phyloP scores from a whole-genome alignment of 2,888 invertebrate genomes.

The Dyspetes luteomarginatus region DNA sequence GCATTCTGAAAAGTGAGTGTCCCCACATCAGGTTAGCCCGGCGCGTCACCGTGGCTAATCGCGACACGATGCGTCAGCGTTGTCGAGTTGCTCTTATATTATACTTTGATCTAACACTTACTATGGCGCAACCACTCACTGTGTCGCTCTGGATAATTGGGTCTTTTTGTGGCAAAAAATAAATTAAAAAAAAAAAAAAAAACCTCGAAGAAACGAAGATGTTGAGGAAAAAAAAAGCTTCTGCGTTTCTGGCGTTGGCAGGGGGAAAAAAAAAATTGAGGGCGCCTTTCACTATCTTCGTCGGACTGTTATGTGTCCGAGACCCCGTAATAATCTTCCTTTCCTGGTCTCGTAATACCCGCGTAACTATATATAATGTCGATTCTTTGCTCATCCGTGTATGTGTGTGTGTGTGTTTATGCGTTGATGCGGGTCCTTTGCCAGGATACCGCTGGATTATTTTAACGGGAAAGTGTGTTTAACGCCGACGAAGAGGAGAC shows the following conservation, averaged over 20 bases:
- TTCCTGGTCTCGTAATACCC: constrained; percentile 42
- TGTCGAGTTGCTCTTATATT: background rate
- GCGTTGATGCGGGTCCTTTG: constrained; percentile 20
- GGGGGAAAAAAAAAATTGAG: constrained; percentile 3
- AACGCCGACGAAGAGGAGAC: constrained; percentile 60
- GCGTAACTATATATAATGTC: constrained; percentile 40
- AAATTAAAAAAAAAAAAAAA: constrained; percentile 26
- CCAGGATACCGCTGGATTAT: constrained; percentile 69
- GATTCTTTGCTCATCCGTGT: too few relatives aligned
- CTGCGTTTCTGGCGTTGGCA: constrained; percentile 37
- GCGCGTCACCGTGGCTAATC: constrained; percentile 60
- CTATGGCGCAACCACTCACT: constrained; percentile 56
- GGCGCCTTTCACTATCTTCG: constrained; percentile 61
- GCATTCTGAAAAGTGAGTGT: constrained; percentile 38
- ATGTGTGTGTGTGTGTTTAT: too few relatives aligned
- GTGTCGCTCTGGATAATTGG: constrained; percentile 55
- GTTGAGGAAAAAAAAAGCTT: constrained; percentile 13
- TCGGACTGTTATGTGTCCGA: constrained; percentile 63
- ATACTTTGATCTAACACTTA: background rate
- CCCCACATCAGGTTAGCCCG: constrained; percentile 4
- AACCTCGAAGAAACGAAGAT: constrained; percentile 16
- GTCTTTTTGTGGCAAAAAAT: too few relatives aligned
- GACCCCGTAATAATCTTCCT: constrained; percentile 63
- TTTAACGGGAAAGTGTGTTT: constrained; percentile 72
- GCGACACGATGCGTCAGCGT: constrained; percentile 49